A percentile compares a stretch with the other conserved stretches of the same genome.
phyloP scores from a whole-genome alignment of 2,797 vertebrate species.

The Antennarius maculatus region DNA sequence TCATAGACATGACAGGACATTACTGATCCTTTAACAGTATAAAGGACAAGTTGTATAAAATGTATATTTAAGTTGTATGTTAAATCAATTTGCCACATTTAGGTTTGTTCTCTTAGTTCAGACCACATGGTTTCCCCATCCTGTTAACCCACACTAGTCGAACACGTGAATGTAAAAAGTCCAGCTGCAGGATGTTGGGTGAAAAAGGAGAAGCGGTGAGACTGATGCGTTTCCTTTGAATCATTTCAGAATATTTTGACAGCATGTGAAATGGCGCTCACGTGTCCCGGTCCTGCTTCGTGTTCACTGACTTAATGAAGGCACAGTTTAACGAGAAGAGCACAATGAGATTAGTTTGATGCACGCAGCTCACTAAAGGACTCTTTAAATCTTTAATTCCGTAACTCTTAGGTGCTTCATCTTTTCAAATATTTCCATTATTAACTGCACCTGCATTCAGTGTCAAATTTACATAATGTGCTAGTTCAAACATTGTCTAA shows the following conservation, averaged over 20 bases:
- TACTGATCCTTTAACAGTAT: conserved; percentile 23
- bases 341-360: conserved; percentile 54
- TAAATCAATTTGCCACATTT: conserved; percentile 21
- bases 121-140: background rate
- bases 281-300: conserved; percentile 59
- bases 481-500: conserved; percentile 22
- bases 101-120: conserved; percentile 7
- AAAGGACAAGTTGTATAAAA: too few relatives aligned
- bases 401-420: conserved; percentile 9
- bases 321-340: conserved; percentile 74
- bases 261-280: conserved; percentile 27
- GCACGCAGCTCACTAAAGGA: conserved; percentile 41
- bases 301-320: conserved; percentile 70
- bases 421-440: conserved; percentile 34
- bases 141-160: background rate
- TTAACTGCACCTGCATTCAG: conserved; percentile 33
- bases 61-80: conserved; percentile 16
- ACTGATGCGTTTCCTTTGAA: conserved; percentile 12
- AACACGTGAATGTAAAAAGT: conserved; percentile 12
- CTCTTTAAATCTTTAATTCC: conserved; percentile 11
- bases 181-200: conserved; percentile 12
- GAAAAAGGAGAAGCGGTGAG: conserved; percentile 24
- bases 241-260: conserved; percentile 2
- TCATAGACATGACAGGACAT: background rate
- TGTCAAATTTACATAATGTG: conserved; percentile 39